phyloP scores from a whole-genome alignment of 2,113 vertebrate genomes.

The Peucedramus taeniatus region DNA sequence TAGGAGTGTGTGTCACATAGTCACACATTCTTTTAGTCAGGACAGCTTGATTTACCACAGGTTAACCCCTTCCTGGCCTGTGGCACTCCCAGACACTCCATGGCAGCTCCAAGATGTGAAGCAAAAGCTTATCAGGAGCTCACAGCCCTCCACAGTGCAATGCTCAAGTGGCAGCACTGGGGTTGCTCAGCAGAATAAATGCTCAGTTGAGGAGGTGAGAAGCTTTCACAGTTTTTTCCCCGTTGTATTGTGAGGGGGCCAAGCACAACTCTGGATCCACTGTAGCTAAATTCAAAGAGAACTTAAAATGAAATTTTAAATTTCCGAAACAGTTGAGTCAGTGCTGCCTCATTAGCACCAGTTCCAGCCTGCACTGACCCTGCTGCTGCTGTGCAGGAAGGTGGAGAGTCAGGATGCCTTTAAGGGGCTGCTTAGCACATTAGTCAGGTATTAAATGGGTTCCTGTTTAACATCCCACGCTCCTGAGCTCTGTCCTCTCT shows the following conservation, averaged over 20 bases:
- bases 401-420: neutral
- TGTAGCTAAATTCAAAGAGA: neutral
- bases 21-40: neutral
- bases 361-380: neutral
- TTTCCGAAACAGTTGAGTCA: neutral
- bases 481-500: neutral
- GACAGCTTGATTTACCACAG: neutral
- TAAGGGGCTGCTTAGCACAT: neutral
- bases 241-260: neutral
- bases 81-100: neutral
- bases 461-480: neutral
- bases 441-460: neutral
- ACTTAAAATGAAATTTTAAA: neutral
- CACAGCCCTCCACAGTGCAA: neutral
- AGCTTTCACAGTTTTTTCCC: neutral
- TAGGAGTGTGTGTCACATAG: neutral
- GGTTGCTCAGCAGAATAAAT: slow-evolving; percentile 16
- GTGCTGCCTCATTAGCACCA: neutral
- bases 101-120: neutral
- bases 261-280: neutral
- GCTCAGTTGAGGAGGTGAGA: neutral
- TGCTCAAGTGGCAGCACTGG: neutral
- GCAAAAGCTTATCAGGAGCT: slow-evolving; percentile 15
- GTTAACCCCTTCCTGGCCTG: neutral
- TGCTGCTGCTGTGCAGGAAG: neutral